Evolutionary conservation across 2,888 invertebrate species (phyloP).

Genomic region (Tenthredo notha): DNA sequence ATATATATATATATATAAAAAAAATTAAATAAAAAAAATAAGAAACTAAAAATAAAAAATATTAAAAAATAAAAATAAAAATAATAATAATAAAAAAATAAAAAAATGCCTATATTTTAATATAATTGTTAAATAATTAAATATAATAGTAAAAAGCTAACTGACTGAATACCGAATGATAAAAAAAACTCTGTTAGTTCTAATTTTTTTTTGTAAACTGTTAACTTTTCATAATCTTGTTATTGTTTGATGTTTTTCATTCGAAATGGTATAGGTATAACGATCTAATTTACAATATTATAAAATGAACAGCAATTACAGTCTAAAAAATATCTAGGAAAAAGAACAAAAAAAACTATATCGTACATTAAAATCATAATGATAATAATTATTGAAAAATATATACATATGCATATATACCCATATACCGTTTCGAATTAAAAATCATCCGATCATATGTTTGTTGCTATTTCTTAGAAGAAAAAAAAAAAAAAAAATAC

Average conservation of each 20-base stretch:
- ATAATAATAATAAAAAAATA: neutral
- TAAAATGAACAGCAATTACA: neutral
- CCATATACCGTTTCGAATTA: constrained; percentile 18
- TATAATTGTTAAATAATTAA: constrained; percentile 54
- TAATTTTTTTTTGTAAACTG: constrained; percentile 53
- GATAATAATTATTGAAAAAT: neutral
- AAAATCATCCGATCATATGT: constrained; percentile 34
- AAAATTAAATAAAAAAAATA: neutral
- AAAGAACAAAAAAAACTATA: neutral
- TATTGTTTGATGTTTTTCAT: constrained; percentile 35
- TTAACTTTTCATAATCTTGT: constrained; percentile 55
- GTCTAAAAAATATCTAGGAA: neutral
- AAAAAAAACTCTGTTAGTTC: constrained; percentile 54
- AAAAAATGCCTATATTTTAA: constrained; percentile 52
- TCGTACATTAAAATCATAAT: neutral
- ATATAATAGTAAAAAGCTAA: constrained; percentile 52
- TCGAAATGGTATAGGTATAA: constrained; percentile 47
- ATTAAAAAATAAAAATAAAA: neutral
- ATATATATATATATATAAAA: too few species aligned
- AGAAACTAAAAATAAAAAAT: neutral
- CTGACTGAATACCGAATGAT: constrained; percentile 56
- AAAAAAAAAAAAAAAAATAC: neutral
- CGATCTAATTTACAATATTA: neutral
- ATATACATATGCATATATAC: neutral
- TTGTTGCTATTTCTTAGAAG: constrained; percentile 45